These are phyloP conservation scores for Malthinus seriepunctatus DNA, from an alignment of 2,888 invertebrate genomes.

Conservation along the genomic window DNA sequence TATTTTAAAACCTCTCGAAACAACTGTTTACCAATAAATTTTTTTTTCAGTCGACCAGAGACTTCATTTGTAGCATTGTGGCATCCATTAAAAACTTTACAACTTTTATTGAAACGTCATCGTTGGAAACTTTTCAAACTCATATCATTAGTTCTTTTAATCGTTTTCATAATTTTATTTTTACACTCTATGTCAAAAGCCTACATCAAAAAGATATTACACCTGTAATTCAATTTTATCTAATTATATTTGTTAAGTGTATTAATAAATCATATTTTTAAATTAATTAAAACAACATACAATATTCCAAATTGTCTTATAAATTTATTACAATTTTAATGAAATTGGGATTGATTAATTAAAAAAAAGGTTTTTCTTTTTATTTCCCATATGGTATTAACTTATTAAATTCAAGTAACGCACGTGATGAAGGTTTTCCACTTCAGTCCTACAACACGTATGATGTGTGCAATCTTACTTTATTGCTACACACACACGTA, in stretches of 20 bases:
- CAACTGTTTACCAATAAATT: too few species aligned
- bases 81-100: slow-evolving; percentile 59
- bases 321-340: slow-evolving; percentile 3
- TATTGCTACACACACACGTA: neutral
- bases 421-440: neutral
- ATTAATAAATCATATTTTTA: neutral
- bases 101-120: slow-evolving; percentile 50
- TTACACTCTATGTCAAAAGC: slow-evolving; percentile 58
- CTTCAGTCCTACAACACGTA: too few species aligned
- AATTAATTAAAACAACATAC: slow-evolving; percentile 1
- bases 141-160: slow-evolving; percentile 43
- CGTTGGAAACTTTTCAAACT: slow-evolving; percentile 53
- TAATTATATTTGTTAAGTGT: neutral
- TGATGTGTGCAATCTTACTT: neutral
- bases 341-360: neutral
- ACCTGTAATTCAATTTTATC: slow-evolving; percentile 34
- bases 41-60: slow-evolving; percentile 61
- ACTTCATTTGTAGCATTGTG: slow-evolving; percentile 64
- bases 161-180: slow-evolving; percentile 49
- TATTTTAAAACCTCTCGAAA: too few species aligned
- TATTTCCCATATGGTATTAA: slow-evolving; percentile 1
- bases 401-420: neutral
- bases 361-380: too few species aligned
- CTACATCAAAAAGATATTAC: slow-evolving; percentile 55
- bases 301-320: slow-evolving; percentile 1